phyloP scores from a whole-genome alignment of 2,888 invertebrate species.

The Phanerotoma sp. region DNA sequence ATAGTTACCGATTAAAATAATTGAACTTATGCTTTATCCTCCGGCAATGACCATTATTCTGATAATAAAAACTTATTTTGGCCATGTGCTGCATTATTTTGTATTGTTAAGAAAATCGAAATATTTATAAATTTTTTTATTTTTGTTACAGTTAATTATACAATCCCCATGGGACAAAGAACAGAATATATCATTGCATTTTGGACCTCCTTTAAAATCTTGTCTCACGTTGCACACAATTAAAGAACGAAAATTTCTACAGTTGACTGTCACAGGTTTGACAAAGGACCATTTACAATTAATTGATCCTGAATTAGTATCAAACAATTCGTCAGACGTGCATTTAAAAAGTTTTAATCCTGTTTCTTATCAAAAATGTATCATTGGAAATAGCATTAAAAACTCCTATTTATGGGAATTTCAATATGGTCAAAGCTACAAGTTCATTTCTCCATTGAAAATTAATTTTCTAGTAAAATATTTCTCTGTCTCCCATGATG shows the following conservation, averaged over 20 bases:
- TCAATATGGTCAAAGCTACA: slow-evolving; percentile 51
- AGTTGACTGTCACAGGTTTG: slow-evolving; percentile 71
- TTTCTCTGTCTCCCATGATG: slow-evolving; percentile 51
- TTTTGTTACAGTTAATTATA: slow-evolving; percentile 64
- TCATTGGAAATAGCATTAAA: slow-evolving; percentile 73
- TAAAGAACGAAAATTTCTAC: slow-evolving; percentile 80
- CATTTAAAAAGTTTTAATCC: slow-evolving; percentile 70
- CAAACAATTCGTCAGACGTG: slow-evolving; percentile 65
- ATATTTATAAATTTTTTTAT: background rate
- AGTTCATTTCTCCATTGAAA: slow-evolving; percentile 59
- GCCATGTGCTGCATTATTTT: too few species aligned
- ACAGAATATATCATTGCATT: slow-evolving; percentile 74
- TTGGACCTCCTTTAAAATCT: slow-evolving; percentile 80
- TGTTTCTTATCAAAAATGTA: slow-evolving; percentile 62
- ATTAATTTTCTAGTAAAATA: slow-evolving; percentile 68
- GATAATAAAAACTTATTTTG: too few species aligned
- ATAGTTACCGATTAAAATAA: too few species aligned
- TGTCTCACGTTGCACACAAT: slow-evolving; percentile 83
- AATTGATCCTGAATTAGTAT: slow-evolving; percentile 55
- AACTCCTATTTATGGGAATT: slow-evolving; percentile 84
- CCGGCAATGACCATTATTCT: too few species aligned
- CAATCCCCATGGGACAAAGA: slow-evolving; percentile 78
- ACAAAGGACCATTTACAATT: slow-evolving; percentile 54
- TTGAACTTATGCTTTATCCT: too few species aligned
- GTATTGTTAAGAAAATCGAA: too few species aligned